These are phyloP conservation scores for Pinctada fucata DNA, from an alignment of 2,888 invertebrate species.

Conservation along the genomic window DNA sequence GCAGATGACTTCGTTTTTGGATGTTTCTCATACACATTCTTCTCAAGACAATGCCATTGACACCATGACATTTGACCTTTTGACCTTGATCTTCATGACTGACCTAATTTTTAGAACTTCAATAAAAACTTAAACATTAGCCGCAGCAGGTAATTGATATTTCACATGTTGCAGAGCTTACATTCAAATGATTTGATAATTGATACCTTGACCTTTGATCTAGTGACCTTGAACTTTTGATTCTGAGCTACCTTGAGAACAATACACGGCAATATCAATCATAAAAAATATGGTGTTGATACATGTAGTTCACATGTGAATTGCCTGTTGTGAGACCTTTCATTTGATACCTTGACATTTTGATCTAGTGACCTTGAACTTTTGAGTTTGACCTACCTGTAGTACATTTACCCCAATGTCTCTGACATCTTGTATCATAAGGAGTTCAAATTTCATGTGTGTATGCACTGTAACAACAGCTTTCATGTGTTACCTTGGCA, in stretches of 20 bases:
- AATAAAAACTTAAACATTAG: background rate
- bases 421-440: too few species aligned
- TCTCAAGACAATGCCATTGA: background rate
- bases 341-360: background rate
- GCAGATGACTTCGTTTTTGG: too few species aligned
- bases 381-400: background rate
- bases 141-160: background rate
- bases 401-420: too few species aligned
- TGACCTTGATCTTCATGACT: background rate
- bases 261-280: too few species aligned
- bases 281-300: too few species aligned
- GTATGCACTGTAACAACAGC: too few species aligned
- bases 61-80: background rate
- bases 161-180: background rate
- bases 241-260: background rate
- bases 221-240: slow-evolving; percentile 1
- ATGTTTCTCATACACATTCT: background rate
- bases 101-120: background rate
- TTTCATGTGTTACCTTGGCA: too few species aligned
- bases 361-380: slow-evolving; percentile 3
- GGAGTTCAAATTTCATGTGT: too few species aligned
- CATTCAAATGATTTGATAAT: background rate
- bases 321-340: background rate
- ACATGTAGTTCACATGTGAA: too few species aligned
- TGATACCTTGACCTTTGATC: background rate